Percentiles rank a stretch among this genome's conserved stretches.
Evolutionary conservation across 92 coral and sea anemone species (phyloP).

Genomic region (Pocillopora grandis): DNA sequence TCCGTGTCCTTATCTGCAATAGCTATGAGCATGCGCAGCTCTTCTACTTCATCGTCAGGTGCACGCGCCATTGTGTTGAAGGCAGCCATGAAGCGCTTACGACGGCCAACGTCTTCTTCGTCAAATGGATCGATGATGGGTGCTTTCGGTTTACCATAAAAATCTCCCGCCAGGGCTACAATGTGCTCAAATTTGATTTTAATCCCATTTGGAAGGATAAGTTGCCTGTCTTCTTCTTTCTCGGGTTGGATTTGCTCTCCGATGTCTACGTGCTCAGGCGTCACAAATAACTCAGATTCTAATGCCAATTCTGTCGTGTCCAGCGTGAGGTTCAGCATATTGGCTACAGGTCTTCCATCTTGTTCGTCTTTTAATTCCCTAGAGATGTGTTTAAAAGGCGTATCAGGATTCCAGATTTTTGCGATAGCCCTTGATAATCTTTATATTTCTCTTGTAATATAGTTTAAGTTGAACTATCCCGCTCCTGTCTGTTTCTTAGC

Average conservation of each 20-base stretch:
- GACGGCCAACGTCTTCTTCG: not conserved
- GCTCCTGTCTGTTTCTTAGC: too few species aligned
- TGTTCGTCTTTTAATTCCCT: too few species aligned
- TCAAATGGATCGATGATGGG: conserved; percentile 28
- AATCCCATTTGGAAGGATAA: conserved; percentile 29
- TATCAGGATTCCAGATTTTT: too few species aligned
- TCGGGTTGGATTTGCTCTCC: not conserved
- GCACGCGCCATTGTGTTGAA: conserved; percentile 30
- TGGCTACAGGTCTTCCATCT: too few species aligned
- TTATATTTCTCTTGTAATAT: too few species aligned
- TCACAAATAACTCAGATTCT: not conserved
- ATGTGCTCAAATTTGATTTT: conserved; percentile 17
- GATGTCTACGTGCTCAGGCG: not conserved
- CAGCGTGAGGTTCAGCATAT: too few species aligned
- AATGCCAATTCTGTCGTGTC: too few species aligned
- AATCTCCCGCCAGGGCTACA: conserved; percentile 38
- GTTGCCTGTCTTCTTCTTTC: not conserved
- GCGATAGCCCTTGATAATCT: too few species aligned
- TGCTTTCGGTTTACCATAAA: conserved; percentile 28
- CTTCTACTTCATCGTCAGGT: conserved; percentile 1
- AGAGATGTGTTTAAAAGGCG: too few species aligned
- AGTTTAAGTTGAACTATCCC: too few species aligned
- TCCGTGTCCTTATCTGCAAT: not conserved
- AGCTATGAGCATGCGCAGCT: conserved; percentile 6
- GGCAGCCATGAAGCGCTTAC: conserved; percentile 15